Conservation (phyloP, 2,797 vertebrate species). For the Tarsius wallacei region DNA sequence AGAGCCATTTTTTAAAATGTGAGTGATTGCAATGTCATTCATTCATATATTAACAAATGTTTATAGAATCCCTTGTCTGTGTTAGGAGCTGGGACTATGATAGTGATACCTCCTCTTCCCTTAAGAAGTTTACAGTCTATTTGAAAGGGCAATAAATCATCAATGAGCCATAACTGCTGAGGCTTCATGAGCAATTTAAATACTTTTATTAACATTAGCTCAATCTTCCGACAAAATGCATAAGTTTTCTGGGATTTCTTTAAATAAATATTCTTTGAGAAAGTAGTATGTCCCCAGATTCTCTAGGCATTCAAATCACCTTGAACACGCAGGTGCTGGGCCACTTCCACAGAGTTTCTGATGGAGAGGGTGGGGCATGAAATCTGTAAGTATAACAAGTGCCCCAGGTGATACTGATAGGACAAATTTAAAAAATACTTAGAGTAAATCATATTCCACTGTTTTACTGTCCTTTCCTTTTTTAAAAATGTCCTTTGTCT, state of each 20-base stretch:
- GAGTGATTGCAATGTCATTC: background rate
- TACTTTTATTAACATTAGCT: background rate
- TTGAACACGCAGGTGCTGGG: background rate
- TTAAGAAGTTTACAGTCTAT: background rate
- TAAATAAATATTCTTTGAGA: background rate
- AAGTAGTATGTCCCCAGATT: background rate
- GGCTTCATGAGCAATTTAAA: background rate
- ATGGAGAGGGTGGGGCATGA: too few relatives aligned
- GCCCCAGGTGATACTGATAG: background rate
- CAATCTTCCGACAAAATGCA: constrained; percentile 1
- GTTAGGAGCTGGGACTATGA: background rate
- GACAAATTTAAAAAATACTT: background rate
- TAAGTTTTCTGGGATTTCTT: background rate
- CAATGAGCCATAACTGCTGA: background rate
- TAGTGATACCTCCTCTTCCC: background rate
- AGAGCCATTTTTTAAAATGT: background rate
- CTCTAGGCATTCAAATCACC: background rate
- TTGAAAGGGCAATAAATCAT: background rate
- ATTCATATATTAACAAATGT: background rate
- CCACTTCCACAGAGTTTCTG: background rate
- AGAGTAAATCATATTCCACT: background rate
- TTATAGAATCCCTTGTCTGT: background rate
- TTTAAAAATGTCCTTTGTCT: background rate
- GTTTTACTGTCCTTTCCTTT: background rate
- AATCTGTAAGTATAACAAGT: background rate